phyloP scores from a whole-genome alignment of 2,797 vertebrate species.

The Perodicticus potto region DNA sequence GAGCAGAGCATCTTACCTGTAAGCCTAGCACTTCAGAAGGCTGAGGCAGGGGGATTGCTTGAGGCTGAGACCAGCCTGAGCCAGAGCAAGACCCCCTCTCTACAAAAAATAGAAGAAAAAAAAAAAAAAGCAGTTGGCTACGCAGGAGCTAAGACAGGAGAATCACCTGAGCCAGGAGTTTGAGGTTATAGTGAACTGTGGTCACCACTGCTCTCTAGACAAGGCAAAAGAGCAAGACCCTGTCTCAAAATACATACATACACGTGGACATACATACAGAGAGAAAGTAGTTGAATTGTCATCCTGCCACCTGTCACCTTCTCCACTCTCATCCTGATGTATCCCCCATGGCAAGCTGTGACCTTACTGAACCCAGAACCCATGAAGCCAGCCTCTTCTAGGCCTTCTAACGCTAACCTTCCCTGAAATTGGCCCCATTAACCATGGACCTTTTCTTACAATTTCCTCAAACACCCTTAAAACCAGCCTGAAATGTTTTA shows the following conservation, averaged over 20 bases:
- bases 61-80: not conserved
- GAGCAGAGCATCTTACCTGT: too few species aligned
- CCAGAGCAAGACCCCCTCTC: not conserved
- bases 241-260: not conserved
- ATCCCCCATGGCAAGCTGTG: not conserved
- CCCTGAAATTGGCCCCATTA: not conserved
- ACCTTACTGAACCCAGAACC: not conserved
- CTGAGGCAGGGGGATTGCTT: not conserved
- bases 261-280: too few species aligned
- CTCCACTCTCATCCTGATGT: not conserved
- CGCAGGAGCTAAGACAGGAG: not conserved
- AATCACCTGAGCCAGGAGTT: not conserved
- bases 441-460: not conserved
- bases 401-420: fast-evolving
- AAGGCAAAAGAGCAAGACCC: not conserved
- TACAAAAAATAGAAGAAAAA: not conserved
- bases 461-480: not conserved
- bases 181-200: not conserved
- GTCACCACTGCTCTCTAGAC: not conserved
- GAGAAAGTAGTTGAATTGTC: not conserved
- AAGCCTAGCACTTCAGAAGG: too few species aligned
- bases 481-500: not conserved
- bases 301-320: not conserved
- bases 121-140: not conserved
- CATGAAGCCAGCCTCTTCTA: not conserved